phyloP scores from a whole-genome alignment of 2,797 vertebrate species.

The Poecilia picta region DNA sequence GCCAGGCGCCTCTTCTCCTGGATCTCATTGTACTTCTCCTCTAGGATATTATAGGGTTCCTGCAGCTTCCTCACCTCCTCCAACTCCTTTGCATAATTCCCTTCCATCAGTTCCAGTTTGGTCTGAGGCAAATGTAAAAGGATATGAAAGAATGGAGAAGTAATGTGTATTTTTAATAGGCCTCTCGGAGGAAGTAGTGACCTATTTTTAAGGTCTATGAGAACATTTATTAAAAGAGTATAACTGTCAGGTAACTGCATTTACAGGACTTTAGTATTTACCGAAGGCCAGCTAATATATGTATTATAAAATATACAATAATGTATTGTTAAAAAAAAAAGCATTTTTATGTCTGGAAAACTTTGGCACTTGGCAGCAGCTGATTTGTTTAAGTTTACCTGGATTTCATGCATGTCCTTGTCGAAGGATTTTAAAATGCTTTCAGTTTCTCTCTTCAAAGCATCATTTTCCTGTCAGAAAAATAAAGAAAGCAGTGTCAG shows the following conservation, averaged over 20 bases:
- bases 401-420: constrained; percentile 82
- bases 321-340: neutral
- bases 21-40: constrained; percentile 83
- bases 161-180: neutral
- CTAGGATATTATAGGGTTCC: constrained; percentile 71
- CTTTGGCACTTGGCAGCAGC: neutral
- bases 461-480: constrained; percentile 83
- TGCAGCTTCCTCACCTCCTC: constrained; percentile 76
- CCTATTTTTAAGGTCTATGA: neutral
- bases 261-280: neutral
- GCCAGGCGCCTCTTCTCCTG: constrained; percentile 71
- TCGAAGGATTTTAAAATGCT: constrained; percentile 88
- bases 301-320: too few species aligned
- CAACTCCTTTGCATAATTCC: constrained; percentile 72
- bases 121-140: constrained; percentile 63
- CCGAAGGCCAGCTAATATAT: neutral
- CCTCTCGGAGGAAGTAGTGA: neutral
- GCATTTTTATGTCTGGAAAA: neutral
- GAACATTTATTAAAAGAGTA: neutral
- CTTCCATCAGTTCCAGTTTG: constrained; percentile 74
- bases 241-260: neutral
- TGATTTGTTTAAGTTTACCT: too few species aligned
- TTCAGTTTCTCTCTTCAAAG: constrained; percentile 82
- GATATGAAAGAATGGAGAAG: neutral
- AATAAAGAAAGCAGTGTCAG: neutral